Evolutionary conservation across 2,797 vertebrate genomes (phyloP).

Genomic region (Scleropages formosus): DNA sequence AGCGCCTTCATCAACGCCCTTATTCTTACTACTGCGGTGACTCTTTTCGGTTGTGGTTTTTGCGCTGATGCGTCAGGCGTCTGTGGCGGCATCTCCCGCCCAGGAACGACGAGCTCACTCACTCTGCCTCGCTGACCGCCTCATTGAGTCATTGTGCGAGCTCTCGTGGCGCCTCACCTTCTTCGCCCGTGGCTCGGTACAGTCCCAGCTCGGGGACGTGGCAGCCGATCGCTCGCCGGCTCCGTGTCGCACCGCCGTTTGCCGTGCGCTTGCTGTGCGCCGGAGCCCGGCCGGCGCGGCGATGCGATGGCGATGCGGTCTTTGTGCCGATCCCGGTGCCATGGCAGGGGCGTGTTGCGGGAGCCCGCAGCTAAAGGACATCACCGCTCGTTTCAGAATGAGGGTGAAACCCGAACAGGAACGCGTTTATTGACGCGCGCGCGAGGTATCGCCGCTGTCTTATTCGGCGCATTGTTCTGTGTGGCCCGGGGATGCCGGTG

Average conservation of each 20-base stretch:
- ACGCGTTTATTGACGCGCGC: neutral
- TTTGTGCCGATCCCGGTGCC: conserved; percentile 51
- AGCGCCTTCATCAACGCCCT: conserved; percentile 13
- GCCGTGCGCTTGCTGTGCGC: too few species aligned
- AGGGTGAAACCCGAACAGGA: neutral
- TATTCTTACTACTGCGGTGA: conserved; percentile 31
- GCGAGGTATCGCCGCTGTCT: too few species aligned
- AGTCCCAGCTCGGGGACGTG: too few species aligned
- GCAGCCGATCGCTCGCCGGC: too few species aligned
- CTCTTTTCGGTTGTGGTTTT: conserved; percentile 20
- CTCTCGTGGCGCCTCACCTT: too few species aligned
- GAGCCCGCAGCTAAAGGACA: conserved; percentile 28
- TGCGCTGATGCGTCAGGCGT: conserved; percentile 9
- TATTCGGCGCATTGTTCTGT: neutral
- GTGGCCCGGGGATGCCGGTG: conserved; percentile 3
- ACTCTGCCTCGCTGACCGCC: too few species aligned
- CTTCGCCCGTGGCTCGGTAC: too few species aligned
- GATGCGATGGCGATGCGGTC: too few species aligned
- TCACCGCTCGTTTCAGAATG: neutral
- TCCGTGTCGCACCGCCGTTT: too few species aligned
- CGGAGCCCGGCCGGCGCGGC: too few species aligned
- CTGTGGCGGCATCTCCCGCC: too few species aligned
- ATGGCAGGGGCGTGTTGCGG: conserved; percentile 58
- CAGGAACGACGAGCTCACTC: neutral
- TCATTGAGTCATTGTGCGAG: too few species aligned